Evolutionary conservation across 2,797 vertebrate species (phyloP).

Genomic region (Spatula clypeata): DNA sequence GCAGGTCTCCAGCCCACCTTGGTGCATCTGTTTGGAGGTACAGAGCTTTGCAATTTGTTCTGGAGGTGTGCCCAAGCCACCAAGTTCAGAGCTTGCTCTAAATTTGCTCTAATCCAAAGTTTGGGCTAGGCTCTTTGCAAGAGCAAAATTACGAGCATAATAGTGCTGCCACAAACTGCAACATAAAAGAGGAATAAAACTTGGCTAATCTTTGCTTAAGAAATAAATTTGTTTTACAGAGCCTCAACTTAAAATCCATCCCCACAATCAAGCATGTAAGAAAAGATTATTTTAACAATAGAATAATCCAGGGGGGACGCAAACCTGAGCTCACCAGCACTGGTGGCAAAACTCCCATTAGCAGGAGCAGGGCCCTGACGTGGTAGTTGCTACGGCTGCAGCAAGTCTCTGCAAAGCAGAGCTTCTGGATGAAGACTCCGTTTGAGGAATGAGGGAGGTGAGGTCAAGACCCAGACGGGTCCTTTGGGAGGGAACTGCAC

Average conservation of each 20-base stretch:
- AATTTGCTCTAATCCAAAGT: neutral
- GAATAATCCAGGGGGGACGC: neutral
- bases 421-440: neutral
- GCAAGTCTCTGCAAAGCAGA: neutral
- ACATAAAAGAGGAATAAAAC: slow-evolving; percentile 42
- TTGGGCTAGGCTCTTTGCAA: neutral
- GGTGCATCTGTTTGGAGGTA: neutral
- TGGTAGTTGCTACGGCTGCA: neutral
- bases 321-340: slow-evolving; percentile 10
- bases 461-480: slow-evolving; percentile 37
- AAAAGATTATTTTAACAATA: slow-evolving; percentile 28
- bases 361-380: neutral
- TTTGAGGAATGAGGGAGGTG: slow-evolving; percentile 16
- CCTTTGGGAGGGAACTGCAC: neutral
- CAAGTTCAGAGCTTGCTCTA: neutral
- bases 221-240: slow-evolving; percentile 48
- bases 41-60: neutral
- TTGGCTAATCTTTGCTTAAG: slow-evolving; percentile 44
- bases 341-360: neutral
- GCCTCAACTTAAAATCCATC: slow-evolving; percentile 40
- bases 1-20: neutral
- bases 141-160: neutral
- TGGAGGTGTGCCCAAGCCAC: neutral
- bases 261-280: neutral
- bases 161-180: neutral